A percentile compares a stretch with the other conserved stretches of the same genome.
phyloP scores from a whole-genome alignment of 92 coral and sea anemone genomes.

The Hydrozoanthus gracilis region DNA sequence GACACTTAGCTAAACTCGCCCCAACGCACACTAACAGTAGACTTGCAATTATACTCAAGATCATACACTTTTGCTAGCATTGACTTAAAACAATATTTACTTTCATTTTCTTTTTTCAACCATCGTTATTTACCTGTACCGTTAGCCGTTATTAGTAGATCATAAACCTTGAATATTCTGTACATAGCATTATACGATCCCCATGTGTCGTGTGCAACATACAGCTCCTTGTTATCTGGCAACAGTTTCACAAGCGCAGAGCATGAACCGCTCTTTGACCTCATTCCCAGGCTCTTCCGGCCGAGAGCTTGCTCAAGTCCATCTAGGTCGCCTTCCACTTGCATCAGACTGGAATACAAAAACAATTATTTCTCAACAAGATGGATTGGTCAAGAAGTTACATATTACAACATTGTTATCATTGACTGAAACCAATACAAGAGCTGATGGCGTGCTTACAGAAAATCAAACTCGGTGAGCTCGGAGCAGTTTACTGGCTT shows the following conservation, averaged over 20 bases:
- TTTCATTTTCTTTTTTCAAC: neutral
- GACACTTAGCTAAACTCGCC: neutral
- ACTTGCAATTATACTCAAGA: too few species aligned
- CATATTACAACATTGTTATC: neutral
- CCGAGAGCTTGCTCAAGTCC: constrained; percentile 45
- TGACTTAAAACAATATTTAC: too few species aligned
- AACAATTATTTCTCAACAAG: neutral
- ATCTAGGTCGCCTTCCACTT: constrained; percentile 38
- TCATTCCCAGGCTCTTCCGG: neutral
- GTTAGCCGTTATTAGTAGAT: constrained; percentile 38
- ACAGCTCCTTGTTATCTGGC: constrained; percentile 18
- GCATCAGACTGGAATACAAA: constrained; percentile 16
- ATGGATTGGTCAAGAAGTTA: neutral
- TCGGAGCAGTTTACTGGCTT: constrained; percentile 45
- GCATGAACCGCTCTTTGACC: constrained; percentile 28
- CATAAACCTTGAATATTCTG: constrained; percentile 39
- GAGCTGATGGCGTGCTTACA: constrained; percentile 62
- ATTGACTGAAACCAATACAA: neutral
- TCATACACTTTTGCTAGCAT: too few species aligned
- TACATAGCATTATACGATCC: constrained; percentile 30
- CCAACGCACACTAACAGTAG: neutral
- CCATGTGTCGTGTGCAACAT: constrained; percentile 37
- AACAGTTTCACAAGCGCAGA: constrained; percentile 36
- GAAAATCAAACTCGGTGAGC: constrained; percentile 65
- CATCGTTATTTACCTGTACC: constrained; percentile 28